Evolutionary conservation across 2,113 vertebrate species (phyloP), one percentile per base, ranked within the genome.

Genomic region (Sander lucioperca): DNA sequence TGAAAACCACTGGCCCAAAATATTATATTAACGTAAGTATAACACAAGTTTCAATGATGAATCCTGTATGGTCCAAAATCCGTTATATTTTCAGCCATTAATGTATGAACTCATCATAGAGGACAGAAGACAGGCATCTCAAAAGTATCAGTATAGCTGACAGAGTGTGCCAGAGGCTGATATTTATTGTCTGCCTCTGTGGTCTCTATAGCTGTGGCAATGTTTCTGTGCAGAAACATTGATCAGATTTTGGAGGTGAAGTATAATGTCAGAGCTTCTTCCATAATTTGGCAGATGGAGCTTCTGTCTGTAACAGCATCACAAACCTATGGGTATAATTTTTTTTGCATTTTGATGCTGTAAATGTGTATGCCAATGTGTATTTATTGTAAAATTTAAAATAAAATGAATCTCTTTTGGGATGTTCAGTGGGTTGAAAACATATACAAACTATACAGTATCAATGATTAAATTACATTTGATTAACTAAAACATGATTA

Each of bases 91-190:
- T 23, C 14, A 82, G 21, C 30, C 63, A 27, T 39, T 33, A 61
- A 75, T 74, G 27, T 66, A 71, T 75, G 27, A 80, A 70, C 59
- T 56, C 73, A 79, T 48, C 48, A 45, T 19, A 54, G 43, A 80
- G 47, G 54, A 81, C 65, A 79, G 74, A 80, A 85, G 27, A 76
- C 58, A 83, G 82, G 61, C 61, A 68, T 50, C 62, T 85, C 68
- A 39, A 47, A 66, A 64, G 61, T 12, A 51, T 36, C 64, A 51
- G 11, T 30, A 48, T n/a, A 73, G 75, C 65, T 89, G 90, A 79
- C 87, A 80, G 69, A 53, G 51, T 82, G 8, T 74, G 77, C 68
- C 82, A 81, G 80, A 86, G 79, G 72, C 84, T 90, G 83, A 53
- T 74, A 71, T 77, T 84, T 65, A 74, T 66, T 78, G 50, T 57